A percentile compares a stretch with the other conserved stretches of the same genome.
These are phyloP conservation scores for Drosophila truncata DNA, from an alignment of 1,140 invertebrate genomes.

Conservation along the genomic window DNA sequence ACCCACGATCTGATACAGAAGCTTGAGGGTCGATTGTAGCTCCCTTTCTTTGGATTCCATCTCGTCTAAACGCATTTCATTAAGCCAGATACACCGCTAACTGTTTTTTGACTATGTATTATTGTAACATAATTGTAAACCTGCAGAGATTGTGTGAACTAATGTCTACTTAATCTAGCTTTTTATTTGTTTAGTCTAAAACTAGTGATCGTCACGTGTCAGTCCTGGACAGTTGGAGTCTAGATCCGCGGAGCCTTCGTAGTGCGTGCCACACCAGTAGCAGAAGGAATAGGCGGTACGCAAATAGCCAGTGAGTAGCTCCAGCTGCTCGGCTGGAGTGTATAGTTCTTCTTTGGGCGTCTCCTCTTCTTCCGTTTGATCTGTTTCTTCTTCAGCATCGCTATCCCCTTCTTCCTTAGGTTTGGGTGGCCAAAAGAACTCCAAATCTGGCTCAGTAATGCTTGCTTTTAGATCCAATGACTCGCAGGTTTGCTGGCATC, in stretches of 20 bases:
- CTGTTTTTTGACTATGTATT: slow-evolving; percentile 70
- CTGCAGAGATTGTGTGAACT: slow-evolving; percentile 59
- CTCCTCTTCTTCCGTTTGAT: slow-evolving; percentile 67
- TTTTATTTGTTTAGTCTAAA: neutral
- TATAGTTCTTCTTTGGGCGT: slow-evolving; percentile 65
- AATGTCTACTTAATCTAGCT: slow-evolving; percentile 22
- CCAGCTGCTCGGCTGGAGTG: slow-evolving; percentile 87
- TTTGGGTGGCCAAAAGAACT: slow-evolving; percentile 89
- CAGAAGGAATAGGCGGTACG: slow-evolving; percentile 91
- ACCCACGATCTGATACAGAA: slow-evolving; percentile 87
- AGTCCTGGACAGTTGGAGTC: slow-evolving; percentile 89
- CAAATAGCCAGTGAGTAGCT: slow-evolving; percentile 89
- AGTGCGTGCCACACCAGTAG: slow-evolving; percentile 91
- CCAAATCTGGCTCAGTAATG: slow-evolving; percentile 86
- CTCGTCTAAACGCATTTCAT: slow-evolving; percentile 29
- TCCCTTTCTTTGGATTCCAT: slow-evolving; percentile 44
- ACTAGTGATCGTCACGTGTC: slow-evolving; percentile 88
- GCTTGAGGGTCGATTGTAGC: slow-evolving; percentile 86
- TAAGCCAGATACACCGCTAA: slow-evolving; percentile 57
- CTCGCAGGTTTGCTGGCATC: slow-evolving; percentile 92
- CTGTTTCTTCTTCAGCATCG: slow-evolving; percentile 67
- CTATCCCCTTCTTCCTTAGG: slow-evolving; percentile 70
- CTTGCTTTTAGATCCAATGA: slow-evolving; percentile 88
- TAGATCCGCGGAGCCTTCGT: slow-evolving; percentile 88
- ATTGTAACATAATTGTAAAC: slow-evolving; percentile 74